These are phyloP conservation scores for Aricia agestis DNA, from an alignment of 1,140 invertebrate species.

Conservation along the genomic window DNA sequence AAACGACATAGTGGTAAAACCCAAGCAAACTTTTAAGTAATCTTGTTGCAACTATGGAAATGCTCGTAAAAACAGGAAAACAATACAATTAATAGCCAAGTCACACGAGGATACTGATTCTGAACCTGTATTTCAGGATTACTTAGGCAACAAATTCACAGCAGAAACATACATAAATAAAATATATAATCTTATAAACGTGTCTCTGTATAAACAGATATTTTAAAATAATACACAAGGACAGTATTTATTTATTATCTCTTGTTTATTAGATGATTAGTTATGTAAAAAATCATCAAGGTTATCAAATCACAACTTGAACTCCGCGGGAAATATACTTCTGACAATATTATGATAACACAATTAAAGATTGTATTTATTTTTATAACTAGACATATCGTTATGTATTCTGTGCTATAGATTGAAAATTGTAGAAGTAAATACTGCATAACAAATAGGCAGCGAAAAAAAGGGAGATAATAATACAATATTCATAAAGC, in stretches of 20 bases:
- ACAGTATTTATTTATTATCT: background rate
- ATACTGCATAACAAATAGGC: too few species aligned
- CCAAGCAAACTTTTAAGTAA: background rate
- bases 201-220: background rate
- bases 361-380: too few species aligned
- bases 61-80: background rate
- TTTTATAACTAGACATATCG: too few species aligned
- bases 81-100: background rate
- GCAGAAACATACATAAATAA: background rate
- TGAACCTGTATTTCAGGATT: slow-evolving; percentile 4
- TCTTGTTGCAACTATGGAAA: background rate
- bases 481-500: too few species aligned
- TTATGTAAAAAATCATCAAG: background rate
- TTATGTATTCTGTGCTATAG: too few species aligned
- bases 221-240: background rate
- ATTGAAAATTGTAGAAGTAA: too few species aligned
- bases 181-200: too few species aligned
- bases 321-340: background rate
- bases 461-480: too few species aligned
- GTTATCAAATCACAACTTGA: background rate
- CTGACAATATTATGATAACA: background rate
- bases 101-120: background rate
- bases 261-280: background rate
- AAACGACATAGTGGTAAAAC: too few species aligned
- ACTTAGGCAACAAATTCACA: background rate